Evolutionary conservation across 2,113 vertebrate species (phyloP).

Genomic region (Phyllostomus discolor): DNA sequence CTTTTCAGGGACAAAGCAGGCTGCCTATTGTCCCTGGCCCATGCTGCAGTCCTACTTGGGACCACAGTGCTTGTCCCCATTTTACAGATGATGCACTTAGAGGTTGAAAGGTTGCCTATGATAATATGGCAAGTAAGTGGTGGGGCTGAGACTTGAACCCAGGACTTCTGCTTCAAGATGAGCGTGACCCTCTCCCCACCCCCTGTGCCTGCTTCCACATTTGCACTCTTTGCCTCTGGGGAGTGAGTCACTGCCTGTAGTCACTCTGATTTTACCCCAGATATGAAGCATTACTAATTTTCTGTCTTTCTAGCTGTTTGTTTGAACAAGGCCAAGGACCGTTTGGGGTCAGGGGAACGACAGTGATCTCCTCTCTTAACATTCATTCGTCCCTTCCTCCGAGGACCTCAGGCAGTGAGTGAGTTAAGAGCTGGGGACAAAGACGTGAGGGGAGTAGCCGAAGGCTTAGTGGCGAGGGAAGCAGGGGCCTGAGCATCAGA

Average conservation of each 20-base stretch:
- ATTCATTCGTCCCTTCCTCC: not conserved
- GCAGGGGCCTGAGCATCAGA: not conserved
- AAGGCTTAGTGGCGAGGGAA: not conserved
- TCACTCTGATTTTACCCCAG: not conserved
- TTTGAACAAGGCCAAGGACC: not conserved
- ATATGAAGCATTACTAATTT: too few species aligned
- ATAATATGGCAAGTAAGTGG: not conserved
- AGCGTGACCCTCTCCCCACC: fast-evolving
- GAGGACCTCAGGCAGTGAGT: not conserved
- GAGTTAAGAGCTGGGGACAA: not conserved
- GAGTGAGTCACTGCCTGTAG: not conserved
- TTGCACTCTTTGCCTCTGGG: not conserved
- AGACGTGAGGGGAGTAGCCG: fast-evolving
- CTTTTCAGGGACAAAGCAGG: not conserved
- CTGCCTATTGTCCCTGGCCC: not conserved
- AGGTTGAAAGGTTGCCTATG: not conserved
- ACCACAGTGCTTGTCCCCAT: not conserved
- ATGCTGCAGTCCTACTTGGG: not conserved
- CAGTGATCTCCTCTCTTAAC: not conserved
- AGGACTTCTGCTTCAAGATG: not conserved
- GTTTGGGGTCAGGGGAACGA: not conserved
- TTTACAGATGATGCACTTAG: not conserved
- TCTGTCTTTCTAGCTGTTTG: not conserved
- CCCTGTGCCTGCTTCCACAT: fast-evolving
- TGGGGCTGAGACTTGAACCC: not conserved